A percentile compares a stretch with the other conserved stretches of the same genome.
These are phyloP conservation scores for Rallus limicola DNA, from an alignment of 2,113 vertebrate genomes.

Conservation along the genomic window DNA sequence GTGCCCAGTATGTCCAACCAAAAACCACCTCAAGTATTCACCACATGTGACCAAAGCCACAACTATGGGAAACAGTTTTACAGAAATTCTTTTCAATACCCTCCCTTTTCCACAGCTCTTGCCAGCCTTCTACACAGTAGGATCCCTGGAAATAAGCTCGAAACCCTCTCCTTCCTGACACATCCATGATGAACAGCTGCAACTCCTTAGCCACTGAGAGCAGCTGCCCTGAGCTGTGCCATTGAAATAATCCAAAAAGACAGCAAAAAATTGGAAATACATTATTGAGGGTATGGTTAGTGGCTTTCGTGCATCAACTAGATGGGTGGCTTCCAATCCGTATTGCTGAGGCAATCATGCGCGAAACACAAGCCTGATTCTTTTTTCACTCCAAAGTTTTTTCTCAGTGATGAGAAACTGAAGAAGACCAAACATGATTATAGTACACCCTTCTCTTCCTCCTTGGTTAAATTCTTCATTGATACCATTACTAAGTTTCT, in stretches of 20 bases:
- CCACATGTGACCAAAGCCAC: constrained; percentile 50
- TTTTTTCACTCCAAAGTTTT: not conserved
- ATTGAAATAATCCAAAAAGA: constrained; percentile 63
- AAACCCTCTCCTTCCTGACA: constrained; percentile 70
- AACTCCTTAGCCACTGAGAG: constrained; percentile 66
- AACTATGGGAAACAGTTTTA: constrained; percentile 64
- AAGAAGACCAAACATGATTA: not conserved
- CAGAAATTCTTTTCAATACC: constrained; percentile 57
- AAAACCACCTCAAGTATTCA: constrained; percentile 31
- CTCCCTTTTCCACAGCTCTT: constrained; percentile 68
- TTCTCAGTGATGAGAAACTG: not conserved
- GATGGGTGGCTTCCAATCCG: constrained; percentile 37
- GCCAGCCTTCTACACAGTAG: constrained; percentile 75
- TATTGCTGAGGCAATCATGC: constrained; percentile 22
- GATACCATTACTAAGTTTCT: not conserved
- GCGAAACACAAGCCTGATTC: not conserved
- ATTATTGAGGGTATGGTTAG: constrained; percentile 25
- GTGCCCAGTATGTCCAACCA: constrained; percentile 15
- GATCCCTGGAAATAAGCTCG: constrained; percentile 58
- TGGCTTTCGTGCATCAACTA: constrained; percentile 45
- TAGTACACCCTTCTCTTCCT: not conserved
- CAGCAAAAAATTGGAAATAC: constrained; percentile 45
- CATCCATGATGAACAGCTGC: constrained; percentile 72
- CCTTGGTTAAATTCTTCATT: not conserved
- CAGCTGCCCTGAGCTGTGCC: constrained; percentile 64